These are phyloP conservation scores for Brachyhypopomus gauderio DNA, from an alignment of 2,113 vertebrate genomes.

Conservation along the genomic window DNA sequence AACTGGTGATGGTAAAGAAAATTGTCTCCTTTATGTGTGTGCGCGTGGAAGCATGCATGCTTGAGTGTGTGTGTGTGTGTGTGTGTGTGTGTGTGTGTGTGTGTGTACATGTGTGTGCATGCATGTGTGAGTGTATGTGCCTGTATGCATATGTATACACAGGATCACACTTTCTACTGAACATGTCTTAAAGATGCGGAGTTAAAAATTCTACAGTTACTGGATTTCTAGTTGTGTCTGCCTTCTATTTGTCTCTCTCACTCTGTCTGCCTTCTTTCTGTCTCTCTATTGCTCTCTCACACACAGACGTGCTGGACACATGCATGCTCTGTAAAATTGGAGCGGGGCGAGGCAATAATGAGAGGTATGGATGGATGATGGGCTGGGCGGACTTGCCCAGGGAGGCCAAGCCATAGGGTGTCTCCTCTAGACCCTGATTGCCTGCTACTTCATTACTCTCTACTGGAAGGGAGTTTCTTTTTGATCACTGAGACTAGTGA, in stretches of 20 bases:
- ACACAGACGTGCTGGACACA: slow-evolving; percentile 30
- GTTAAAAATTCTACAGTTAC: slow-evolving; percentile 26
- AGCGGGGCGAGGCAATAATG: slow-evolving; percentile 43
- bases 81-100: background rate
- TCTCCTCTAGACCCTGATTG: slow-evolving; percentile 10
- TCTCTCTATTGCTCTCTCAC: slow-evolving; percentile 1
- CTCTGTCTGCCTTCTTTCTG: background rate
- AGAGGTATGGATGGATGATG: slow-evolving; percentile 42
- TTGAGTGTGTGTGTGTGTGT: background rate
- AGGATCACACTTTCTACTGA: background rate
- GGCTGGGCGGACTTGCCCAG: slow-evolving; percentile 7
- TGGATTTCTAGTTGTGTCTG: slow-evolving; percentile 29
- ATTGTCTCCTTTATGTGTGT: slow-evolving; percentile 16
- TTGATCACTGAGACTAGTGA: slow-evolving; percentile 9
- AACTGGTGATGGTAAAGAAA: slow-evolving; percentile 35
- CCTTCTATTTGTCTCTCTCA: background rate
- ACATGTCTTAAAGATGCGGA: slow-evolving; percentile 1
- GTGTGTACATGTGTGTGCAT: slow-evolving; percentile 2
- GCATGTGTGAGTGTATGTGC: background rate
- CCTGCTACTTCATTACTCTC: slow-evolving; percentile 2
- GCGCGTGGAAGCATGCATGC: background rate
- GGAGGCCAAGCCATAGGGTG: slow-evolving; percentile 30
- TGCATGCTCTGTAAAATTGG: slow-evolving; percentile 38
- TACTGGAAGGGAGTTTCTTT: slow-evolving; percentile 2
- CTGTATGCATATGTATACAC: background rate